A percentile compares a stretch with the other conserved stretches of the same genome.
Conservation (phyloP, 2,113 vertebrate genomes). For the Laterallus jamaicensis region DNA sequence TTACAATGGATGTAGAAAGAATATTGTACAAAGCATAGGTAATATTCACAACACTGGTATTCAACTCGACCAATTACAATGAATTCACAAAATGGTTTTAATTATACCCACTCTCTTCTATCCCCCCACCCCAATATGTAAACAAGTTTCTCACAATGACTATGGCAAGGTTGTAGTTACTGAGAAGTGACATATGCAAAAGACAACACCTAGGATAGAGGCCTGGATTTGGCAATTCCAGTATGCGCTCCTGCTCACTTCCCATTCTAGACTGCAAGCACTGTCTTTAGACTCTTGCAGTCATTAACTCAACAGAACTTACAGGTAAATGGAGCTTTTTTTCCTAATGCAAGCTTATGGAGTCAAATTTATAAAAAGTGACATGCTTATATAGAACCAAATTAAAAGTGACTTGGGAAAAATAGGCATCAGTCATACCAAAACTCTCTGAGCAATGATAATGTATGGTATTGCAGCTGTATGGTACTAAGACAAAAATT, state of each 20-base stretch:
- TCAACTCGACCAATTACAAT: constrained; percentile 12
- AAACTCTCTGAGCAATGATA: constrained; percentile 1
- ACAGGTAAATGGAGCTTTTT: constrained; percentile 23
- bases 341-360: constrained; percentile 1
- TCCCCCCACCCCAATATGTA: constrained; percentile 18
- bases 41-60: constrained; percentile 50
- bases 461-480: constrained; percentile 24
- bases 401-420: background rate
- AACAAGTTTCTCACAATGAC: constrained; percentile 53
- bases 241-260: background rate
- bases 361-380: constrained; percentile 20
- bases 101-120: constrained; percentile 8
- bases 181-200: background rate
- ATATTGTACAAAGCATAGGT: constrained; percentile 33
- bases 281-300: background rate
- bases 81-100: constrained; percentile 48
- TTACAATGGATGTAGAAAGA: constrained; percentile 38
- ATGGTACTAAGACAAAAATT: constrained; percentile 44
- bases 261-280: background rate
- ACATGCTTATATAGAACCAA: constrained; percentile 49
- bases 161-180: background rate
- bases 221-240: constrained; percentile 32
- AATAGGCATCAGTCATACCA: background rate
- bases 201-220: constrained; percentile 6
- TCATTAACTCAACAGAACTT: background rate